A percentile compares a stretch with the other conserved stretches of the same genome.
phyloP scores from a whole-genome alignment of 2,888 invertebrate genomes.

The Ferrisia virgata region DNA sequence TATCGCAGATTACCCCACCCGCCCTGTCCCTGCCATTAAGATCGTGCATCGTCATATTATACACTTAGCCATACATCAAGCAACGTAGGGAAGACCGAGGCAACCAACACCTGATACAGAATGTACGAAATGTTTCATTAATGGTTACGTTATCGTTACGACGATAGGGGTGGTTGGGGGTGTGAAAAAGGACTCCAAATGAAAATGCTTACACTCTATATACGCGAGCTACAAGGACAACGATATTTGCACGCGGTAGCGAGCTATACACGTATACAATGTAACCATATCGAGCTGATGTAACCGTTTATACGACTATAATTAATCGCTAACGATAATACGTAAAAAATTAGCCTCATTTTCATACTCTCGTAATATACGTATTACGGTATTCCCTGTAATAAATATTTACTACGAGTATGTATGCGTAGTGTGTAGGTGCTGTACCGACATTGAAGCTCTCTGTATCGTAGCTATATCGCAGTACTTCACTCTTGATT shows the following conservation, averaged over 20 bases:
- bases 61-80: not conserved
- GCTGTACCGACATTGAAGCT: not conserved
- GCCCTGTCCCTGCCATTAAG: too few relatives aligned
- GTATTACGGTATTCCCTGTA: too few relatives aligned
- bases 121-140: slow-evolving; percentile 10
- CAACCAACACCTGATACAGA: not conserved
- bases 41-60: too few relatives aligned
- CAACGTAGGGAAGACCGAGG: not conserved
- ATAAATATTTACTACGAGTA: not conserved
- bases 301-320: not conserved
- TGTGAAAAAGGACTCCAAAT: not conserved
- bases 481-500: not conserved
- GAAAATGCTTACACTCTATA: not conserved
- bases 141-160: not conserved
- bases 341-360: not conserved
- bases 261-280: too few relatives aligned
- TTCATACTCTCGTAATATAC: not conserved
- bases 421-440: not conserved
- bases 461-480: not conserved
- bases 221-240: not conserved
- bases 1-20: too few relatives aligned
- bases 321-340: slow-evolving; percentile 5
- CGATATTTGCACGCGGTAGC: too few relatives aligned
- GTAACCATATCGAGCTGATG: not conserved
- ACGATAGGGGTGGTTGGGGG: not conserved